These are phyloP conservation scores for Xiphorhynchus erythropygius DNA, from an alignment of 2,797 vertebrate species.

Conservation along the genomic window DNA sequence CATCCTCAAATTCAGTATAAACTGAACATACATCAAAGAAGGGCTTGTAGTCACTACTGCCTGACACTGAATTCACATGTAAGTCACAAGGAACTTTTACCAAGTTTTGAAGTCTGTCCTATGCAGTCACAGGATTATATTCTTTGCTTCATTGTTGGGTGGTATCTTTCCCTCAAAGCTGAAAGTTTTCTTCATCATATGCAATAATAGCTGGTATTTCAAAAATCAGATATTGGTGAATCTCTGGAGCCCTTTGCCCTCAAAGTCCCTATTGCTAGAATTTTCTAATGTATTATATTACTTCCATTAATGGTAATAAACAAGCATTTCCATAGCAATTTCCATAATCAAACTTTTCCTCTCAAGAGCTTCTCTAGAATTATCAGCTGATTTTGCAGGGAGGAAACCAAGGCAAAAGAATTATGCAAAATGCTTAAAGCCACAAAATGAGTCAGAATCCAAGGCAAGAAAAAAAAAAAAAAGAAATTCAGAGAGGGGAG, in stretches of 20 bases:
- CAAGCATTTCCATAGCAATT: conserved; percentile 17
- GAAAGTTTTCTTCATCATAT: neutral
- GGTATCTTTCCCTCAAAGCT: neutral
- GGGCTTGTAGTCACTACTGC: neutral
- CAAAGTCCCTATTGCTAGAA: neutral
- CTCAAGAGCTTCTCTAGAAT: neutral
- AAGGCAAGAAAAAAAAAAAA: neutral
- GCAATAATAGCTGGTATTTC: neutral
- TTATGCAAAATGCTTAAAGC: conserved; percentile 39
- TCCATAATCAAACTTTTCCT: conserved; percentile 36
- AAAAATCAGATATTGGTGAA: neutral
- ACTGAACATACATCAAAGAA: neutral
- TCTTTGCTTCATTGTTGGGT: neutral
- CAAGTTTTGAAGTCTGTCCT: conserved; percentile 11
- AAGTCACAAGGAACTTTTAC: conserved; percentile 26
- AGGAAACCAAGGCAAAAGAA: conserved; percentile 47
- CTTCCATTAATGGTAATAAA: conserved; percentile 11
- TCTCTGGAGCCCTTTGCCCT: neutral
- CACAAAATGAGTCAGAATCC: neutral
- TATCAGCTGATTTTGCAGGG: conserved; percentile 22
- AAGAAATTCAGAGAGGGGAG: rapidly evolving
- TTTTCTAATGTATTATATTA: neutral
- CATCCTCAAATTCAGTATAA: neutral
- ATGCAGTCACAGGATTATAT: neutral
- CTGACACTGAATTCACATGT: neutral